These are phyloP conservation scores for Emys orbicularis DNA, from an alignment of 2,797 vertebrate species.

Conservation along the genomic window DNA sequence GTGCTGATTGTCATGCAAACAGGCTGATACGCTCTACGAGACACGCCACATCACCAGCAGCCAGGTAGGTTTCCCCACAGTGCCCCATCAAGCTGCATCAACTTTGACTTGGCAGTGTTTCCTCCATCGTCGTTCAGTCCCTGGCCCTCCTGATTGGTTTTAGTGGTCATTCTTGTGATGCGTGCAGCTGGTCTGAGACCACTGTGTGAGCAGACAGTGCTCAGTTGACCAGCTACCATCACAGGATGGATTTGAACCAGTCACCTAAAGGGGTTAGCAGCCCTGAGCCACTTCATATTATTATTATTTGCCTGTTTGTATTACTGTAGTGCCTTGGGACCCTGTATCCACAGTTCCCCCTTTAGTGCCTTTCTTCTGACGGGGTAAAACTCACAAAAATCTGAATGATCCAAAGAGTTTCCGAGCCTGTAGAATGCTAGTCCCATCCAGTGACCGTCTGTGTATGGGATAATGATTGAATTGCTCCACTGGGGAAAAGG, in stretches of 20 bases:
- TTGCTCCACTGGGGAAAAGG: not conserved
- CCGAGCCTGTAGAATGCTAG: not conserved
- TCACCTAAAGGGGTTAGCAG: not conserved
- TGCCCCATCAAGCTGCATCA: not conserved
- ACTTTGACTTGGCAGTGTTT: not conserved
- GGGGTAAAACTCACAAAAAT: not conserved
- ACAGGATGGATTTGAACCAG: not conserved
- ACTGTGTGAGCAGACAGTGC: not conserved
- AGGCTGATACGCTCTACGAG: accelerated
- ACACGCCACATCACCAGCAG: accelerated
- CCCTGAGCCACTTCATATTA: too few relatives aligned
- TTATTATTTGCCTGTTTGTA: not conserved
- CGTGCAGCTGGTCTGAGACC: not conserved
- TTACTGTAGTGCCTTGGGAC: not conserved
- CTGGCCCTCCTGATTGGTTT: not conserved
- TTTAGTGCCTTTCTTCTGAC: not conserved
- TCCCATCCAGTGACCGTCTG: not conserved
- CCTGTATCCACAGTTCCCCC: not conserved
- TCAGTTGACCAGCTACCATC: not conserved
- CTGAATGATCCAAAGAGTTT: not conserved
- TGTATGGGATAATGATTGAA: not conserved
- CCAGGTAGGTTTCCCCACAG: not conserved
- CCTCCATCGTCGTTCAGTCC: not conserved
- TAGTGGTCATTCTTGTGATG: not conserved
- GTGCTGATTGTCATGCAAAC: accelerated